These are phyloP conservation scores for Coelopa frigida DNA, from an alignment of 1,140 invertebrate species.

Conservation along the genomic window DNA sequence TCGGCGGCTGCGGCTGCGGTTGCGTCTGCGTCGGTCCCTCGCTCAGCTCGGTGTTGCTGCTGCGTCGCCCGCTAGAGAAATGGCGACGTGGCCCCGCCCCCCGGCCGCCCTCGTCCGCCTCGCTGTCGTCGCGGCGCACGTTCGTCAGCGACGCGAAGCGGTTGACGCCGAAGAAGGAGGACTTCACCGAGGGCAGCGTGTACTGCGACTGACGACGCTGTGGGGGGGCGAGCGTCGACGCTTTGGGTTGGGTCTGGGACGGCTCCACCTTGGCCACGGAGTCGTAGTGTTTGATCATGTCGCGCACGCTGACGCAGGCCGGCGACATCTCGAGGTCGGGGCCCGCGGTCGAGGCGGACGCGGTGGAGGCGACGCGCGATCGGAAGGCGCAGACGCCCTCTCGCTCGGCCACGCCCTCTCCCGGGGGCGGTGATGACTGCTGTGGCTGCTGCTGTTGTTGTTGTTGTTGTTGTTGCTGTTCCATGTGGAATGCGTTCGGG, in stretches of 20 bases:
- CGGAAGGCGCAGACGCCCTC: too few species aligned
- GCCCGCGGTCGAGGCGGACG: conserved; percentile 1
- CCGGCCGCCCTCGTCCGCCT: not conserved
- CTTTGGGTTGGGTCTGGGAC: not conserved
- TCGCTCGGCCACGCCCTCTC: too few species aligned
- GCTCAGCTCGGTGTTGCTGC: not conserved
- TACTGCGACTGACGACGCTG: conserved; percentile 4
- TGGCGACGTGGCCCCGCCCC: too few species aligned
- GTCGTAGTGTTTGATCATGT: conserved; percentile 13
- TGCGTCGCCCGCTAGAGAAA: not conserved
- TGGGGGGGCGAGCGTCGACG: not conserved
- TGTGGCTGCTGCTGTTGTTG: too few species aligned
- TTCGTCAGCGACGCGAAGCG: conserved; percentile 2
- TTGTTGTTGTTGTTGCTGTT: too few species aligned
- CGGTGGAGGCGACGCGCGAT: too few species aligned
- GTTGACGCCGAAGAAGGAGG: conserved; percentile 9
- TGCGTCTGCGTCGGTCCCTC: too few species aligned
- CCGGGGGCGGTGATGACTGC: too few species aligned
- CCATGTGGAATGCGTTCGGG: too few species aligned
- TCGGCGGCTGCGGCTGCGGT: too few species aligned
- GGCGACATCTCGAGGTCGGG: conserved; percentile 6
- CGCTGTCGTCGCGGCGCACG: not conserved
- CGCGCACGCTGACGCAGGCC: conserved; percentile 10
- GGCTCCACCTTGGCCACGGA: conserved; percentile 1
- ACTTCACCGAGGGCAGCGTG: conserved; percentile 2